Percentiles rank a stretch among this genome's conserved stretches.
Conservation (phyloP, 2,113 vertebrate species). For the Mirounga angustirostris region DNA sequence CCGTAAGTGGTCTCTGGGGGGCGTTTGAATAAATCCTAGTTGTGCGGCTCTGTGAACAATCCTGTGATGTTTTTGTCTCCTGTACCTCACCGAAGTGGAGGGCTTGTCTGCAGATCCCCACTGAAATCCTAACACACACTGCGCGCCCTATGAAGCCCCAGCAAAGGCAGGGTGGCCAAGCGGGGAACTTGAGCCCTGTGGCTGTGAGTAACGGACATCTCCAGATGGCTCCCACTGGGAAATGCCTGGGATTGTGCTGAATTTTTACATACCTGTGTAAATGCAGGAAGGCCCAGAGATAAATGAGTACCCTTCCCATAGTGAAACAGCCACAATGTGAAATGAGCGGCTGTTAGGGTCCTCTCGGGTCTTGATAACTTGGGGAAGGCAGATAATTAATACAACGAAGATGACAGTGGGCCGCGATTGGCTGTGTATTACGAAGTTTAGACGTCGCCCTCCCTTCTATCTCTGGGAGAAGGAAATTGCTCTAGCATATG, state of each 20-base stretch:
- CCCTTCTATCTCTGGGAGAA: slow-evolving; percentile 39
- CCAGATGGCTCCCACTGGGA: not conserved
- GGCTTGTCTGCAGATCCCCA: not conserved
- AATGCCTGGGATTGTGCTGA: not conserved
- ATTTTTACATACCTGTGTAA: slow-evolving; percentile 41
- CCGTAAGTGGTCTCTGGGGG: not conserved
- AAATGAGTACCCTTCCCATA: not conserved
- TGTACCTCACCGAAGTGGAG: not conserved
- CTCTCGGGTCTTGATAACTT: slow-evolving; percentile 17
- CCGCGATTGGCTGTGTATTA: slow-evolving; percentile 60
- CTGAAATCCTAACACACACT: not conserved
- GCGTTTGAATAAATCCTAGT: slow-evolving; percentile 24
- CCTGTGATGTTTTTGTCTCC: not conserved
- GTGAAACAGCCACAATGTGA: not conserved
- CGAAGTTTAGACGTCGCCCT: slow-evolving; percentile 55
- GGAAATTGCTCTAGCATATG: slow-evolving; percentile 68
- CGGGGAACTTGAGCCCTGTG: not conserved
- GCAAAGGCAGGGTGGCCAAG: not conserved
- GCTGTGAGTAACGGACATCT: not conserved
- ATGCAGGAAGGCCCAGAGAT: slow-evolving; percentile 54
- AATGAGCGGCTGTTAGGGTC: slow-evolving; percentile 53
- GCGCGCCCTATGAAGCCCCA: not conserved
- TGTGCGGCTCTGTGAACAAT: slow-evolving; percentile 15
- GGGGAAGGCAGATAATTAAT: slow-evolving; percentile 75
- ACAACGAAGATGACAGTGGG: slow-evolving; percentile 59